These are phyloP conservation scores for Siphamia tubifer DNA, from an alignment of 2,113 vertebrate genomes.

Conservation along the genomic window DNA sequence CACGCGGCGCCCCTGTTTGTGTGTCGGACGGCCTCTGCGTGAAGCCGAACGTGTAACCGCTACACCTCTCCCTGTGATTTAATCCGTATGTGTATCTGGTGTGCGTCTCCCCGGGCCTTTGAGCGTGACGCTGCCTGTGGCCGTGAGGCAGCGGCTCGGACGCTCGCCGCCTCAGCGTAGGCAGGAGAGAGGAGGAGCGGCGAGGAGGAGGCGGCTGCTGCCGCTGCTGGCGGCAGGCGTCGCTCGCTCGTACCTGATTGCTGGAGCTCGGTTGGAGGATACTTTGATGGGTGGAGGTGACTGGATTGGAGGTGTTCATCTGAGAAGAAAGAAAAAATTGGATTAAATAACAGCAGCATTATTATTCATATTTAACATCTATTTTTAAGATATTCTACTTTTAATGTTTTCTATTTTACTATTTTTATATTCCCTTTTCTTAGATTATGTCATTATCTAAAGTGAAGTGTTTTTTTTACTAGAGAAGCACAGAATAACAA, in stretches of 20 bases:
- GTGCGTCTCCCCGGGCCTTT: conserved; percentile 24
- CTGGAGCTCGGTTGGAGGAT: not conserved
- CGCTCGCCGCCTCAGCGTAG: conserved; percentile 52
- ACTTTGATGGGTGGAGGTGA: not conserved
- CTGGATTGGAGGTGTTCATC: not conserved
- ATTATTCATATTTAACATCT: too few relatives aligned
- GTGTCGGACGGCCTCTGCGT: not conserved
- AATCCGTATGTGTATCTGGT: conserved; percentile 34
- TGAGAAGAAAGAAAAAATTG: not conserved
- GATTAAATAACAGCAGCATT: not conserved
- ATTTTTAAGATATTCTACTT: too few relatives aligned
- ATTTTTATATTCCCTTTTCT: too few relatives aligned
- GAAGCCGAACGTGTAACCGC: conserved; percentile 21
- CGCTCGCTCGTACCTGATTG: conserved; percentile 64
- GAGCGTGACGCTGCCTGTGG: conserved; percentile 14
- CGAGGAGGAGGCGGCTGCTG: conserved; percentile 21
- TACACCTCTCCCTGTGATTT: not conserved
- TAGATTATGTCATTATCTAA: too few relatives aligned
- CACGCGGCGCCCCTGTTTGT: not conserved
- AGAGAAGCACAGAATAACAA: too few relatives aligned
- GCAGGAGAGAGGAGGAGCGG: conserved; percentile 51
- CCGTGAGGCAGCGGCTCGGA: conserved; percentile 42
- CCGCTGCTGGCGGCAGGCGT: not conserved
- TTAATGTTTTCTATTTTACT: too few relatives aligned
- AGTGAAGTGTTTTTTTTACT: too few relatives aligned